Conservation (phyloP, 1,140 invertebrate species). For the Tetragnatha versicolor region DNA sequence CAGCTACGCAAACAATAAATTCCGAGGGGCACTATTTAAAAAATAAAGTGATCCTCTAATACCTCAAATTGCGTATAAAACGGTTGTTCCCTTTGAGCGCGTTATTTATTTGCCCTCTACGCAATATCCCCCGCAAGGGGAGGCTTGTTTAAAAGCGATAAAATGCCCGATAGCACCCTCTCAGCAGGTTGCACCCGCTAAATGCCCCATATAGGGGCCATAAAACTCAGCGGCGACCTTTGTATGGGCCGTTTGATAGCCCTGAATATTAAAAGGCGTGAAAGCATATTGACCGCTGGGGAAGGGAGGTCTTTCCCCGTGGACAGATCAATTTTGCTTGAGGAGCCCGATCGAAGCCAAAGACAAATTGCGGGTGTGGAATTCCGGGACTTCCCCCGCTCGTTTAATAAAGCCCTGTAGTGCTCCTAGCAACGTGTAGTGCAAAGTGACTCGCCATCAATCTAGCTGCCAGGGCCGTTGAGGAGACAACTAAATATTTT, state of each 20-base stretch:
- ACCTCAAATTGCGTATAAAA: background rate
- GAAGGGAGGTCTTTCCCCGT: conserved; percentile 6
- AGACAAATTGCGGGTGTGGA: conserved; percentile 37
- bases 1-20: conserved; percentile 1
- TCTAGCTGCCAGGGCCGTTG: conserved; percentile 8
- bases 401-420: conserved; percentile 41
- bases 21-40: background rate
- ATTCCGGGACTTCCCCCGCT: conserved; percentile 17
- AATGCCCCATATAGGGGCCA: conserved; percentile 43
- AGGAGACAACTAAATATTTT: no score
- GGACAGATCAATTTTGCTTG: conserved; percentile 48
- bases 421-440: background rate
- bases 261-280: conserved; percentile 49
- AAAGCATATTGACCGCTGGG: conserved; percentile 50
- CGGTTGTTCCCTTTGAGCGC: background rate
- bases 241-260: conserved; percentile 35
- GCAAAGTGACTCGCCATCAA: conserved; percentile 14
- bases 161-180: conserved; percentile 44
- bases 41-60: conserved; percentile 1
- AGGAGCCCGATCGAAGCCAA: conserved; percentile 11
- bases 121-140: background rate
- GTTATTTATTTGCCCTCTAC: conserved; percentile 10
- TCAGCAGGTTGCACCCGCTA: conserved; percentile 40
- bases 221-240: conserved; percentile 42
- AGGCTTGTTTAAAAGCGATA: conserved; percentile 55